Evolutionary conservation across 2,888 invertebrate genomes (phyloP), one percentile per base, ranked within the genome.

Genomic region (Agrilus cyanescens): DNA sequence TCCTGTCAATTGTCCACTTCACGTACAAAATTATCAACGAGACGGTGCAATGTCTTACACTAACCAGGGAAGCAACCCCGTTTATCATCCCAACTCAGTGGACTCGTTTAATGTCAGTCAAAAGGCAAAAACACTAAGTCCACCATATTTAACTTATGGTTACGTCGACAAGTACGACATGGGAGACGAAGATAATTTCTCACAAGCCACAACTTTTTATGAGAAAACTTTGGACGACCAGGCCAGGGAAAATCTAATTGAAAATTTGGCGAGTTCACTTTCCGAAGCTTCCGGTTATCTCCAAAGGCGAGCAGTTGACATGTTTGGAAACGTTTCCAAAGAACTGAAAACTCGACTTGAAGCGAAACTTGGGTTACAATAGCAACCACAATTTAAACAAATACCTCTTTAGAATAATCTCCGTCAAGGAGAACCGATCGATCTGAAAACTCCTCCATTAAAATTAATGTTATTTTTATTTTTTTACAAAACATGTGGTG

Each of bases 71-170:
- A 88, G 85, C 12, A 83, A 87, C 2, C 96, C 96, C 4, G 96
- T 95, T 67, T 97, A 97, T 65, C 93, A 79, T 71, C 97, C 97
- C 0, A 97, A 97, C 71, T 93, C 93, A 49, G 97, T 95, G 69
- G 74, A 77, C 43, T 96, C 95, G 0, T 94, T 95, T 0, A 77
- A 81, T 51, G 76, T 78, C 46, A 77, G 78, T 54, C 74, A 76
- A 1, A 71, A 78, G 4, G 83, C 82, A 0, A 72, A 73, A 47
- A 71, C 72, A 35, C 57, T 81, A 37, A 66, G 74, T 33, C 74
- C 78, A 1, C 69, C 72, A 38, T 77, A 78, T 58, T 65, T 67
- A 12, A 56, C 79, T 1, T 65, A 70, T 37, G 94, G 90, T 0
- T 86, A 90, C 58, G 80, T 88, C 4, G 78, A 77, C 51, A 76